phyloP scores from a whole-genome alignment of 2,797 vertebrate species.

The Acrossocheilus fasciatus region DNA sequence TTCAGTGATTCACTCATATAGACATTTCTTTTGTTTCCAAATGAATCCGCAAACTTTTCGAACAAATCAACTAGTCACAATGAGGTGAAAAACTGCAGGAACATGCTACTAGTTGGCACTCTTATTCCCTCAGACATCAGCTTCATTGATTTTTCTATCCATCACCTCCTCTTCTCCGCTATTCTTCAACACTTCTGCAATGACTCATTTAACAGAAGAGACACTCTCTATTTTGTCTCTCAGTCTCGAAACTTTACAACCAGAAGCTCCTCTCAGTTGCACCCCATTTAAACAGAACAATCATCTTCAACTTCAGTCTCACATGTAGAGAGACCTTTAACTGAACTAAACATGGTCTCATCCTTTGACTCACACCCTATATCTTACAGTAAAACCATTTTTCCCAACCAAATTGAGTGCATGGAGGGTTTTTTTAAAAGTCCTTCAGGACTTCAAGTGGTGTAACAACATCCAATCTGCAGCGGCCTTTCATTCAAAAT shows the following conservation, averaged over 20 bases:
- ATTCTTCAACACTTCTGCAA: neutral
- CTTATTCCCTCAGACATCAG: neutral
- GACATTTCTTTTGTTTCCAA: neutral
- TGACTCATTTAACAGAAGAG: neutral
- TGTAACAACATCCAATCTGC: slow-evolving; percentile 21
- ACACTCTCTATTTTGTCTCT: neutral
- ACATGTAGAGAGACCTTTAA: neutral
- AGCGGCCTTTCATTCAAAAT: slow-evolving; percentile 8
- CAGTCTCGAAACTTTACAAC: neutral
- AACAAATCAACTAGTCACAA: neutral
- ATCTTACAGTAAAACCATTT: slow-evolving; percentile 12
- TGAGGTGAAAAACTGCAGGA: neutral
- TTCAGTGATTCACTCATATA: neutral
- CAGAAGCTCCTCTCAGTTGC: slow-evolving; percentile 2
- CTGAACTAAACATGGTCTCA: neutral
- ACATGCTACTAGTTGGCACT: neutral
- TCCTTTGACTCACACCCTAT: neutral
- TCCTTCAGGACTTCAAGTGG: slow-evolving; percentile 1
- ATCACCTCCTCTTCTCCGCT: neutral
- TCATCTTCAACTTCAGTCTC: neutral
- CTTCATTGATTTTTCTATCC: neutral
- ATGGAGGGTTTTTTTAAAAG: neutral
- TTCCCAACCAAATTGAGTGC: neutral
- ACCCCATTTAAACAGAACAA: neutral
- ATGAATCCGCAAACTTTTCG: neutral